A percentile compares a stretch with the other conserved stretches of the same genome.
Evolutionary conservation across 2,888 invertebrate genomes (phyloP).

Genomic region (Microplitis deprimator): DNA sequence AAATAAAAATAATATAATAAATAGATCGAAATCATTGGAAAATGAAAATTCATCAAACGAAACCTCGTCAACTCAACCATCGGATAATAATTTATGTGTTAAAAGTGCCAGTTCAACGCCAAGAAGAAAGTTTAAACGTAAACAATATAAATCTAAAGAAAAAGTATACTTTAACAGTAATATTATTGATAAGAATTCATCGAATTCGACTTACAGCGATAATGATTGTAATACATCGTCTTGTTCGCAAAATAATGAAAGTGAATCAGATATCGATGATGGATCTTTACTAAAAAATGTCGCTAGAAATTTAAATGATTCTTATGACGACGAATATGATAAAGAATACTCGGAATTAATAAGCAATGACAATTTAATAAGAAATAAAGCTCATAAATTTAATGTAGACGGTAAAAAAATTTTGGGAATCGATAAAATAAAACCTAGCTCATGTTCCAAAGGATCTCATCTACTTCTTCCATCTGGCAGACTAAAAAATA

Average conservation of each 20-base stretch:
- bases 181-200: conserved; percentile 27
- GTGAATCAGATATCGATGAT: conserved; percentile 19
- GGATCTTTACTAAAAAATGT: conserved; percentile 43
- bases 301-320: conserved; percentile 56
- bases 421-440: neutral
- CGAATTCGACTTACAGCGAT: conserved; percentile 45
- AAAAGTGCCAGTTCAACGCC: conserved; percentile 48
- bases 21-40: conserved; percentile 18
- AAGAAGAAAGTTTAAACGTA: conserved; percentile 30
- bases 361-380: neutral
- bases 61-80: conserved; percentile 4
- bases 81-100: neutral
- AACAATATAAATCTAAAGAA: conserved; percentile 21
- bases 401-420: neutral
- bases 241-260: conserved; percentile 40
- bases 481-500: neutral
- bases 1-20: neutral
- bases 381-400: neutral
- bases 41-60: neutral
- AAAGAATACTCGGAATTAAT: neutral
- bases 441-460: neutral
- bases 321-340: conserved; percentile 54
- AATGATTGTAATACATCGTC: conserved; percentile 15
- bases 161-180: conserved; percentile 1
- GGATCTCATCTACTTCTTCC: conserved; percentile 1